Conservation (phyloP, 2,888 invertebrate species). For the Andrena haemorrhoa region DNA sequence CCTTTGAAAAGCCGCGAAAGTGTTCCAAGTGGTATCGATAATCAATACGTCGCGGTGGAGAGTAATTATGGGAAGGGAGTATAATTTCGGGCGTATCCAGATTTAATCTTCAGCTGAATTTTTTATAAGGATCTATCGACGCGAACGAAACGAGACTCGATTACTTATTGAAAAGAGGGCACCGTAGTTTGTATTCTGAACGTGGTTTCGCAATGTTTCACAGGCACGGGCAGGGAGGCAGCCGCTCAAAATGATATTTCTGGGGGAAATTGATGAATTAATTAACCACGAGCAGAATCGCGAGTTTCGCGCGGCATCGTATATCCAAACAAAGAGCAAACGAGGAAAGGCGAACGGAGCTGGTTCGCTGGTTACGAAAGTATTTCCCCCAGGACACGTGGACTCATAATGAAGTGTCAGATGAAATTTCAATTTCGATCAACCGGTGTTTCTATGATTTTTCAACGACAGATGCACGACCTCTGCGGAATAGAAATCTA, state of each 20-base stretch:
- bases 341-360: not conserved
- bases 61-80: slow-evolving; percentile 39
- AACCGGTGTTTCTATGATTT: not conserved
- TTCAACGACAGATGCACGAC: not conserved
- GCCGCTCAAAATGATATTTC: slow-evolving; percentile 9
- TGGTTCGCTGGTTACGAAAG: slow-evolving; percentile 2
- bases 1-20: slow-evolving; percentile 23
- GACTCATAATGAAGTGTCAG: slow-evolving; percentile 11
- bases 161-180: slow-evolving; percentile 30
- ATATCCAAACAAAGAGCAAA: slow-evolving; percentile 6
- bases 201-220: not conserved
- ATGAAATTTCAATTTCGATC: slow-evolving; percentile 1
- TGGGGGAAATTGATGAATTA: slow-evolving; percentile 28
- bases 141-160: not conserved
- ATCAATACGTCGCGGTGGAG: slow-evolving; percentile 46
- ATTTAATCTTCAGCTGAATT: slow-evolving; percentile 42
- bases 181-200: slow-evolving; percentile 22
- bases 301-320: not conserved
- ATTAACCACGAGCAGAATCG: slow-evolving; percentile 23
- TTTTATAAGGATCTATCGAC: slow-evolving; percentile 20
- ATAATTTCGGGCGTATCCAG: slow-evolving; percentile 29
- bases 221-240: not conserved
- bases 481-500: not conserved
- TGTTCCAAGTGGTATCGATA: slow-evolving; percentile 35
- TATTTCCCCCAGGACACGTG: not conserved